A percentile compares a stretch with the other conserved stretches of the same genome.
phyloP scores from a whole-genome alignment of 2,113 vertebrate genomes.

The Struthio camelus region DNA sequence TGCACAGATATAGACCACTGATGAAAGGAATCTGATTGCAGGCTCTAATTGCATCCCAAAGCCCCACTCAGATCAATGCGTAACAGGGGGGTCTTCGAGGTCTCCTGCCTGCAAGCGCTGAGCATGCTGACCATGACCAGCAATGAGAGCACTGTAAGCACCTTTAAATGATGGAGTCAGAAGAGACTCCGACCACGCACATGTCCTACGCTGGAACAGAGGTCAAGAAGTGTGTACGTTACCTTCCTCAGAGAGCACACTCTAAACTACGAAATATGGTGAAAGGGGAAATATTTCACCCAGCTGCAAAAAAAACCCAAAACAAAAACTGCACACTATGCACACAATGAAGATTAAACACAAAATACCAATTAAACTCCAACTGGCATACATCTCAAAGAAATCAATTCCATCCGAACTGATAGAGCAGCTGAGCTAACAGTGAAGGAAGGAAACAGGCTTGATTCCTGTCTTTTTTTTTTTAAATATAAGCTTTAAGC shows the following conservation, averaged over 20 bases:
- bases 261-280: neutral
- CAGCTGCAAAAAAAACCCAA: neutral
- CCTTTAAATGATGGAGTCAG: neutral
- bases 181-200: neutral
- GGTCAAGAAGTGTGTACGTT: no score
- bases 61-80: neutral
- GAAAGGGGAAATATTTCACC: neutral
- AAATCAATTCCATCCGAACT: slow-evolving; percentile 32
- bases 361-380: slow-evolving; percentile 1
- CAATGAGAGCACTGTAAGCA: neutral
- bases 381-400: neutral
- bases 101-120: neutral
- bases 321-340: neutral
- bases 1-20: neutral
- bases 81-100: neutral
- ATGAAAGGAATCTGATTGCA: neutral
- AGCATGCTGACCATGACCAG: neutral
- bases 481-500: neutral
- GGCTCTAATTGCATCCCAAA: no score
- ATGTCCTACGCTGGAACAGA: no score
- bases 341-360: slow-evolving; percentile 14
- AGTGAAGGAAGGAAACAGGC: neutral
- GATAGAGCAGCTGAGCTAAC: slow-evolving; percentile 11
- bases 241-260: neutral
- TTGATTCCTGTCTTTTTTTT: neutral